Evolutionary conservation across 2,888 invertebrate genomes (phyloP).

Genomic region (Dolichopus griseipennis): DNA sequence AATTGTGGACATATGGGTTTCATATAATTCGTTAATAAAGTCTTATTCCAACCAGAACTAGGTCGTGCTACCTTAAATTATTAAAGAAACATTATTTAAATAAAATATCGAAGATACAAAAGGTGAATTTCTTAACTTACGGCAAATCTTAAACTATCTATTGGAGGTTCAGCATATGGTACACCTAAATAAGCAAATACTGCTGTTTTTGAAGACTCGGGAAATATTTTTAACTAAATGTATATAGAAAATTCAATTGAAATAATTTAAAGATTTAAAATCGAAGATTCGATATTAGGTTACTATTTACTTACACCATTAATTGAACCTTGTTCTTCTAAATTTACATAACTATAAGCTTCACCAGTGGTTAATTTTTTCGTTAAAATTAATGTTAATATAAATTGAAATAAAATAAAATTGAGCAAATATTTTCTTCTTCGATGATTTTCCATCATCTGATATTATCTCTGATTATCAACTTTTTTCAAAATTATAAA

Average conservation of each 20-base stretch:
- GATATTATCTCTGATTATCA: background rate
- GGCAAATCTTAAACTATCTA: slow-evolving; percentile 64
- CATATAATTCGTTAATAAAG: slow-evolving; percentile 59
- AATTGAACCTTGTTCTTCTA: background rate
- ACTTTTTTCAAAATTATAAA: no score
- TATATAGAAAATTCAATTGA: background rate
- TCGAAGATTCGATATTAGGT: no score
- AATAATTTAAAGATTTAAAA: background rate
- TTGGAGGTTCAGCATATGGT: slow-evolving; percentile 71
- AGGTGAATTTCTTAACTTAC: slow-evolving; percentile 42
- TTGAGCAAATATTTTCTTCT: background rate
- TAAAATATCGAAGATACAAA: background rate
- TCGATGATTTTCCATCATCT: background rate
- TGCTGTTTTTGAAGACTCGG: slow-evolving; percentile 51
- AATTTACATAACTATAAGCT: background rate
- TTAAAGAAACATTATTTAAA: background rate
- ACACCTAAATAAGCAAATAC: slow-evolving; percentile 67
- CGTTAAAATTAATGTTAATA: background rate
- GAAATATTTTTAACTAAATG: slow-evolving; percentile 56
- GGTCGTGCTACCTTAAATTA: slow-evolving; percentile 54
- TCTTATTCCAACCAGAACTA: slow-evolving; percentile 56
- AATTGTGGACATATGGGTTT: slow-evolving; percentile 62
- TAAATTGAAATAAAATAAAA: background rate
- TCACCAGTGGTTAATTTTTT: background rate
- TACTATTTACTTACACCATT: background rate